These are phyloP conservation scores for Bedellia somnulentella DNA, from an alignment of 2,888 invertebrate genomes.

Conservation along the genomic window DNA sequence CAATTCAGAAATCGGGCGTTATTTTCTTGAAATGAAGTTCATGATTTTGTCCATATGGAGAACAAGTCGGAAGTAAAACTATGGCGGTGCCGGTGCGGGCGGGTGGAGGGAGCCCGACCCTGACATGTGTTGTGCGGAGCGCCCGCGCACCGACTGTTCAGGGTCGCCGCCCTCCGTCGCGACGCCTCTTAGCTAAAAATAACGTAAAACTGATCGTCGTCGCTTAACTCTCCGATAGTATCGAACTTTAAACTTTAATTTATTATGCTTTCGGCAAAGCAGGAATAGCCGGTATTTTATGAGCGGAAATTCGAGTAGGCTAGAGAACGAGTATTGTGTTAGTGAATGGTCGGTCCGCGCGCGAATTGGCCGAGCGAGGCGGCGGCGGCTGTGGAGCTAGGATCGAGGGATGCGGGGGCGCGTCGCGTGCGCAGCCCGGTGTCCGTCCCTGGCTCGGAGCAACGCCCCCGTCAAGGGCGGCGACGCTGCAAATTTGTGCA, in stretches of 20 bases:
- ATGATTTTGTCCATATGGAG: too few relatives aligned
- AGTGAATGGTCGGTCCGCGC: too few relatives aligned
- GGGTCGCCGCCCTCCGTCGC: slow-evolving; percentile 38
- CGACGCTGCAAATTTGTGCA: slow-evolving; percentile 60
- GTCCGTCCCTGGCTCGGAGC: slow-evolving; percentile 58
- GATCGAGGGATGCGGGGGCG: slow-evolving; percentile 33
- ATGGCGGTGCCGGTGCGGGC: too few relatives aligned
- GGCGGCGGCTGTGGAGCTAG: too few relatives aligned
- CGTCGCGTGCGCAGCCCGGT: slow-evolving; percentile 52
- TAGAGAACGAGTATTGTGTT: too few relatives aligned
- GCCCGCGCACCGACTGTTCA: slow-evolving; percentile 23
- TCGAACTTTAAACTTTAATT: slow-evolving; percentile 11
- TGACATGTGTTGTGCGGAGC: slow-evolving; percentile 25
- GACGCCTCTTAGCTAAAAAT: slow-evolving; percentile 32
- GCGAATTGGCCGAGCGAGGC: too few relatives aligned
- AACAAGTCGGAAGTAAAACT: slow-evolving; percentile 16
- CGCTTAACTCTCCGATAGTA: slow-evolving; percentile 19
- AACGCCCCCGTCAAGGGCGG: slow-evolving; percentile 63
- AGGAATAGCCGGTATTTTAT: slow-evolving; percentile 2
- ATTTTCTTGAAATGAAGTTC: too few relatives aligned
- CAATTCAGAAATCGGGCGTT: too few relatives aligned
- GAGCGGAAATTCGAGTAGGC: too few relatives aligned
- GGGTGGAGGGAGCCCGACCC: slow-evolving; percentile 20
- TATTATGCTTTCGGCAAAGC: slow-evolving; percentile 2
- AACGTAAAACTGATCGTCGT: slow-evolving; percentile 27